phyloP scores from a whole-genome alignment of 2,888 invertebrate species.

The Acholoe squamosa region DNA sequence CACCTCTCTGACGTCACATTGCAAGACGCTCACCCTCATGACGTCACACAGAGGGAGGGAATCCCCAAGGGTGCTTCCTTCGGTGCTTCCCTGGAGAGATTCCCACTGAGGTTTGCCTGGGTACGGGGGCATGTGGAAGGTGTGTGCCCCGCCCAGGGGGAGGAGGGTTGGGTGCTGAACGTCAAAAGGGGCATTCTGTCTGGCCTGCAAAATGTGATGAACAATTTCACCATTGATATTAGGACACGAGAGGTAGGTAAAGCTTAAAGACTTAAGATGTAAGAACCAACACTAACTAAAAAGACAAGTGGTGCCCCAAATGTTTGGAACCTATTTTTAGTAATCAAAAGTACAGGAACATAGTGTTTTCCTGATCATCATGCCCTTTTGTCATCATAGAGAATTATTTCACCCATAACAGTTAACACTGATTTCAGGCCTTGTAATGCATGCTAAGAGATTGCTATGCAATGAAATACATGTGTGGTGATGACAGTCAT shows the following conservation, averaged over 20 bases:
- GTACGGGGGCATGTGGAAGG: slow-evolving; percentile 90
- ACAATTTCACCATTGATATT: slow-evolving; percentile 70
- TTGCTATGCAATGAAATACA: no score
- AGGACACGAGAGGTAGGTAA: slow-evolving; percentile 74
- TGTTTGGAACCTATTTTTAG: no score
- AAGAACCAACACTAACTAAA: no score
- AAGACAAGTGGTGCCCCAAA: no score
- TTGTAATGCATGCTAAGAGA: no score
- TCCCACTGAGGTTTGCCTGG: slow-evolving; percentile 89
- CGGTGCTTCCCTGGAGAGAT: slow-evolving; percentile 87
- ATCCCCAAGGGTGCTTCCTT: slow-evolving; percentile 71
- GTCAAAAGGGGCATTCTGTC: slow-evolving; percentile 95
- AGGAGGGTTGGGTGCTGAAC: slow-evolving; percentile 91
- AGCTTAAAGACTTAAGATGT: background rate
- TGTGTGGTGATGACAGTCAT: no score
- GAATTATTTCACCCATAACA: no score
- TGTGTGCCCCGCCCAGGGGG: slow-evolving; percentile 89
- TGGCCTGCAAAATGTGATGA: slow-evolving; percentile 94
- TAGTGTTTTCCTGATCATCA: no score
- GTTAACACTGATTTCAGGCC: no score
- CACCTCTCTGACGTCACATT: slow-evolving; percentile 81
- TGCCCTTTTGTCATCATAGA: no score
- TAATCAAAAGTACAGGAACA: no score
- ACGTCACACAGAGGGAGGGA: slow-evolving; percentile 63
- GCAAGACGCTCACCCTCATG: slow-evolving; percentile 78